Conservation (phyloP, 2,888 invertebrate species). For the Dasypogon diadema region DNA sequence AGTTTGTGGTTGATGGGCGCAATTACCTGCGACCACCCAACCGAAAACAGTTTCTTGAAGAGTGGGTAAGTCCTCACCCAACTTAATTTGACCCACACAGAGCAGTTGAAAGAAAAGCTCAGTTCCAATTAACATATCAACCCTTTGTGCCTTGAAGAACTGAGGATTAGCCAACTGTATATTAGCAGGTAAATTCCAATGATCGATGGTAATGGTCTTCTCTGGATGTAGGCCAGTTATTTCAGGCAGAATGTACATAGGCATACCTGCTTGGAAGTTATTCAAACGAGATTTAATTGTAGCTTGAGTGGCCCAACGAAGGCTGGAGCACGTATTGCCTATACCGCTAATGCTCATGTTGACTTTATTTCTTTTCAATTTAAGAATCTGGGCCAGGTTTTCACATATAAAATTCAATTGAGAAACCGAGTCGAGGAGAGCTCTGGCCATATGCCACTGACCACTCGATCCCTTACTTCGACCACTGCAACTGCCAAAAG, state of each 20-base stretch:
- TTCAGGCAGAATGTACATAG: not conserved
- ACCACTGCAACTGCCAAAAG: no score
- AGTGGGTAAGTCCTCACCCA: no score
- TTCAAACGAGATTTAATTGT: not conserved
- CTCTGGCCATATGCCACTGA: no score
- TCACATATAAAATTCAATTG: no score
- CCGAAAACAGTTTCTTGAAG: no score
- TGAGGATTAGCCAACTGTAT: conserved; percentile 1
- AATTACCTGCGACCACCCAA: no score
- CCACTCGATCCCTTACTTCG: no score
- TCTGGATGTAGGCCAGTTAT: not conserved
- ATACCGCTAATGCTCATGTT: not conserved
- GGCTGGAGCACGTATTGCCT: not conserved
- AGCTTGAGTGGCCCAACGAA: not conserved
- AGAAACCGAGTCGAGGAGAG: no score
- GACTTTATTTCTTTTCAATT: not conserved
- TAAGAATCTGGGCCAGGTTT: no score
- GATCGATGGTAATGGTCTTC: not conserved
- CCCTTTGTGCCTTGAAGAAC: not conserved
- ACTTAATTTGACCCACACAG: not conserved
- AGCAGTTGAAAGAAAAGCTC: not conserved
- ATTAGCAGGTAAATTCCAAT: conserved; percentile 50
- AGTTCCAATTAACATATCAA: conserved; percentile 20
- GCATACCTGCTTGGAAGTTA: not conserved
- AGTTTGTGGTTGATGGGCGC: no score